Evolutionary conservation across 2,888 invertebrate species (phyloP), one percentile per base, ranked within the genome.

Genomic region (Plagiodera versicolora): DNA sequence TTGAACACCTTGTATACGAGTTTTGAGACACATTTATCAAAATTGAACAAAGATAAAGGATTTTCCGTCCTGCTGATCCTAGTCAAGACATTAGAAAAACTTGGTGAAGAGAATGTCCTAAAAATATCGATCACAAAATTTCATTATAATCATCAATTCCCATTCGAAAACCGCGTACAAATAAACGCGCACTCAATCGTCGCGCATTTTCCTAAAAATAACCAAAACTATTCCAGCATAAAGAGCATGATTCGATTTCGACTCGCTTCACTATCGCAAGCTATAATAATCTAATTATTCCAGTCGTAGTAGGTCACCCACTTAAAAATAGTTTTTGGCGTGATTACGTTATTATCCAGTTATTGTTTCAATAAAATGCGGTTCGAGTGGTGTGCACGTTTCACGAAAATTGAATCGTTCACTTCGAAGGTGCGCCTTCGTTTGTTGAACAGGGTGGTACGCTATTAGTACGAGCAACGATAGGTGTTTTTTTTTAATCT

Each of bases 291-390:
- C 45, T 30, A 53, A 53, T 53, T 58, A 58, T 58, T 58, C 51
- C 24, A n/a, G 24, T 6, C 3, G 44, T 51, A 58, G 57, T 58
- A 51, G 57, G 57, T 58, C 57, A 50, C 18, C 45, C 46, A 58
- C 57, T 58, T 58, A 58, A 50, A 51, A 51, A 58, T 58, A 51
- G 57, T 58, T 45, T 56, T 58, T 51, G 51, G 32, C 53, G 44
- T 51, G 57, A 58, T 58, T 53, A 19, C 53, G 44, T 45, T 45
- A 58, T 58, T 53, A 53, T 24, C 20, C 16, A 20, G 45, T 53
- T 53, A 53, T 53, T 53, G 53, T 53, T 44, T 53, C 30, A 44
- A 52, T 32, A 11, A 39, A 39, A 39, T 4, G 14, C 39, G 39
- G 14, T n/a, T 39, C 8, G 2, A 2, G 24, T 24, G 4, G 28